phyloP scores from a whole-genome alignment of 2,888 invertebrate genomes.

The Neocrepidodera transversa region DNA sequence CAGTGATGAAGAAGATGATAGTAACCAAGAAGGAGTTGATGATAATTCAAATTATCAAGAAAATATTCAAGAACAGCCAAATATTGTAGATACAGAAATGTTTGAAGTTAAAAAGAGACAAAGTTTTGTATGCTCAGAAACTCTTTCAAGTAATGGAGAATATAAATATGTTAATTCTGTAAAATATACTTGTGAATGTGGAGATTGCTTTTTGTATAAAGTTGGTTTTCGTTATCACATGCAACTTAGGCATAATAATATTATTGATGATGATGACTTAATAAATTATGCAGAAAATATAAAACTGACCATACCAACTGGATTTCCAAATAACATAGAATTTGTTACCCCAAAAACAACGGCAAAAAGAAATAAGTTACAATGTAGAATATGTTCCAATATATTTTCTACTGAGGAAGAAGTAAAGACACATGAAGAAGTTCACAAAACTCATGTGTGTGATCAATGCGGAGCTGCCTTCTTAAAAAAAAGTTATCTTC shows the following conservation, averaged over 20 bases:
- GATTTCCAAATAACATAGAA: conserved; percentile 22
- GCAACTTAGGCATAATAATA: conserved; percentile 26
- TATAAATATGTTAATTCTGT: conserved; percentile 23
- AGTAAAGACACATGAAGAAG: conserved; percentile 33
- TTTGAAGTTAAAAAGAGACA: not conserved
- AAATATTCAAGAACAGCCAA: not conserved
- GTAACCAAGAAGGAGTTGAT: not conserved
- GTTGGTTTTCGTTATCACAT: conserved; percentile 31
- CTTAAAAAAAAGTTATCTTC: conserved; percentile 39
- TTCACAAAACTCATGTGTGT: conserved; percentile 41
- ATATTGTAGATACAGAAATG: not conserved
- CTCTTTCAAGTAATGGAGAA: conserved; percentile 21
- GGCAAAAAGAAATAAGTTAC: conserved; percentile 25
- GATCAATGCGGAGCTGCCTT: conserved; percentile 42
- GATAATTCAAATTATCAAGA: not conserved
- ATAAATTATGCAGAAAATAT: conserved; percentile 22
- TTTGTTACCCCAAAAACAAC: conserved; percentile 26
- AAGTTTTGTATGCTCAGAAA: conserved; percentile 6
- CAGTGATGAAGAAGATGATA: not conserved
- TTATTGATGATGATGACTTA: conserved; percentile 22
- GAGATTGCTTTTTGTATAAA: conserved; percentile 31
- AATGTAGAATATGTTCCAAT: conserved; percentile 29
- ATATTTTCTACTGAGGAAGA: conserved; percentile 25
- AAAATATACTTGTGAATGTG: conserved; percentile 33
- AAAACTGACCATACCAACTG: conserved; percentile 30